These are phyloP conservation scores for Rhorus exstirpatorius DNA, from an alignment of 2,888 invertebrate species.

Conservation along the genomic window DNA sequence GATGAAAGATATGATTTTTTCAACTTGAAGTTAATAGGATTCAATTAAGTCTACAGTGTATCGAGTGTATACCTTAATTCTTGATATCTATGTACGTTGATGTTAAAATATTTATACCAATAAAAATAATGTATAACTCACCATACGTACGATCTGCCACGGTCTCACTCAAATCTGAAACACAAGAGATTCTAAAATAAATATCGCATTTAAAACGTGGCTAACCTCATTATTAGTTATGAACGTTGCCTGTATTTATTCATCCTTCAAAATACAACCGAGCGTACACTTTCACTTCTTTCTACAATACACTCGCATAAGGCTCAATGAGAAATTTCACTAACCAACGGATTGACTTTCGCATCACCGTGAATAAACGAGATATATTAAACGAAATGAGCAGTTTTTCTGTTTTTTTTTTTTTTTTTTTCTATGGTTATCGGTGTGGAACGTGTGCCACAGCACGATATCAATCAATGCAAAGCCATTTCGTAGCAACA, in stretches of 20 bases:
- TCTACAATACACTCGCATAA: conserved; percentile 57
- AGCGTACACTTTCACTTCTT: conserved; percentile 66
- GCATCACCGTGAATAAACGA: conserved; percentile 64
- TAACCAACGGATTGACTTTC: conserved; percentile 62
- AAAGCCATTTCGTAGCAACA: conserved; percentile 15
- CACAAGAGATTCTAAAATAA: conserved; percentile 61
- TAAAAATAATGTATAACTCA: conserved; percentile 76
- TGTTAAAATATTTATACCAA: not conserved
- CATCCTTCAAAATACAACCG: conserved; percentile 60
- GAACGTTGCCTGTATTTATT: conserved; percentile 44
- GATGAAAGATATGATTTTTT: no score
- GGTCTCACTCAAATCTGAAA: conserved; percentile 84
- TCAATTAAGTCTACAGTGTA: no score
- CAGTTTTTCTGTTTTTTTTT: no score
- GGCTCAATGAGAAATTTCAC: conserved; percentile 61
- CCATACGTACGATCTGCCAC: conserved; percentile 84
- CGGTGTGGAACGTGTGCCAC: conserved; percentile 25
- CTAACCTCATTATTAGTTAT: conserved; percentile 39
- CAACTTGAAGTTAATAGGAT: no score
- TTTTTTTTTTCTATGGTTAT: no score
- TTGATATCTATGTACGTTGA: no score
- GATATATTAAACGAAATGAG: no score
- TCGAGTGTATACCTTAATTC: no score
- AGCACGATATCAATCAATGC: conserved; percentile 18
- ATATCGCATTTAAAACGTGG: conserved; percentile 54